phyloP scores from a whole-genome alignment of 2,888 invertebrate species.

The Siphlonurus alternatus region DNA sequence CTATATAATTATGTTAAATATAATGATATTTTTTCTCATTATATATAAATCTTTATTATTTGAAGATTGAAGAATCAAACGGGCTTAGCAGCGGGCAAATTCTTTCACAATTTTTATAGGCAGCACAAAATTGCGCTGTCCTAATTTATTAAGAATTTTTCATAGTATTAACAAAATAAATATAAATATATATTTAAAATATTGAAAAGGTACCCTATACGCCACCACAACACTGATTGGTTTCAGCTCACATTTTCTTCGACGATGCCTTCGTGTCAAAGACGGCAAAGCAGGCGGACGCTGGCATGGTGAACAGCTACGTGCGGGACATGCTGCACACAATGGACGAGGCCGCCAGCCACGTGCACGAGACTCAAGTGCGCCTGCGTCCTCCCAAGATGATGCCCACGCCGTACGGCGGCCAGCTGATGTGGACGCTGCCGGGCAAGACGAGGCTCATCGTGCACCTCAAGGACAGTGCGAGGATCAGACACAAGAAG shows the following conservation, averaged over 20 bases:
- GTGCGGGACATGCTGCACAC: constrained; percentile 83
- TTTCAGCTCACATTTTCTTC: constrained; percentile 89
- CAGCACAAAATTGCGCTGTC: too few relatives aligned
- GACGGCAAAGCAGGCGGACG: constrained; percentile 73
- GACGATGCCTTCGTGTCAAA: constrained; percentile 89
- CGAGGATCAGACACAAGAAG: constrained; percentile 93
- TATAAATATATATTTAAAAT: too few relatives aligned
- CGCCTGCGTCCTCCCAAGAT: constrained; percentile 83
- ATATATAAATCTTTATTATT: too few relatives aligned
- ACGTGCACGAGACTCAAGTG: constrained; percentile 87
- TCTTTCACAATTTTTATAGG: too few relatives aligned
- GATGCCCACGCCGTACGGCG: constrained; percentile 92
- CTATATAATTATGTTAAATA: too few relatives aligned
- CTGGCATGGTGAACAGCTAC: constrained; percentile 86
- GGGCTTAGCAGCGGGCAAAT: too few relatives aligned
- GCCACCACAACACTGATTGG: too few relatives aligned
- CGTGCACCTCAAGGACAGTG: constrained; percentile 93
- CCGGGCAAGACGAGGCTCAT: constrained; percentile 97
- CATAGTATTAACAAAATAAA: too few relatives aligned
- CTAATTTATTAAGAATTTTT: too few relatives aligned
- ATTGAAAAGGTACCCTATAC: too few relatives aligned
- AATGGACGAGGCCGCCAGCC: constrained; percentile 88
- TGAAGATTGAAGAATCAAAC: too few relatives aligned
- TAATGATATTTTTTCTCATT: too few relatives aligned
- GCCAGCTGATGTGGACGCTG: constrained; percentile 81